Evolutionary conservation across 1,140 invertebrate genomes (phyloP).

Genomic region (Philopotamus ludificatus): DNA sequence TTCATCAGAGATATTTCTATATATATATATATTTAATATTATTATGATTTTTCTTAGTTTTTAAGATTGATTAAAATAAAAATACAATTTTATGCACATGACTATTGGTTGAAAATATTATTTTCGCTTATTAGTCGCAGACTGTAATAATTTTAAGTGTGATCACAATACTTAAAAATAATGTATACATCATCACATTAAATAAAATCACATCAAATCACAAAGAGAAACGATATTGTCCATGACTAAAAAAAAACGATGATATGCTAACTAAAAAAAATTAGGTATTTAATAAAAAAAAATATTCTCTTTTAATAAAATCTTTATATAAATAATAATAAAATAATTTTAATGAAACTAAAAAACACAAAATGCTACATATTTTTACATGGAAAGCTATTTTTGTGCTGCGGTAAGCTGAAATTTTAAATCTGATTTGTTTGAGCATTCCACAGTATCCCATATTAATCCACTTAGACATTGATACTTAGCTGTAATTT

Average conservation of each 20-base stretch:
- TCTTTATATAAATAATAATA: neutral
- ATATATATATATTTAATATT: no score
- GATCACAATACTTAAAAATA: neutral
- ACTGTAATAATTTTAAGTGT: neutral
- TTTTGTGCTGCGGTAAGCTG: neutral
- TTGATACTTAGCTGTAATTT: neutral
- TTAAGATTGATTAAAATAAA: neutral
- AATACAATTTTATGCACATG: neutral
- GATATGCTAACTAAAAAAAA: no score
- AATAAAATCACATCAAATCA: neutral
- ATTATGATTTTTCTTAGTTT: neutral
- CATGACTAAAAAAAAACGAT: neutral
- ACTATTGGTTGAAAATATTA: neutral
- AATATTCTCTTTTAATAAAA: neutral
- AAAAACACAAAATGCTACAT: neutral
- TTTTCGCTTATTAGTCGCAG: neutral
- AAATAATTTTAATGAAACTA: slow-evolving; percentile 3
- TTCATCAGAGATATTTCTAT: no score
- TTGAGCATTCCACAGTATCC: neutral
- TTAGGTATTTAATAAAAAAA: neutral
- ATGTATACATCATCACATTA: no score
- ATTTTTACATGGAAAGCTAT: neutral
- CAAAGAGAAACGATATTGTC: neutral
- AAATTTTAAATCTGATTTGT: neutral
- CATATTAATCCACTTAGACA: neutral